Conservation (phyloP, 2,888 invertebrate species). For the Lacanobia oleracea region DNA sequence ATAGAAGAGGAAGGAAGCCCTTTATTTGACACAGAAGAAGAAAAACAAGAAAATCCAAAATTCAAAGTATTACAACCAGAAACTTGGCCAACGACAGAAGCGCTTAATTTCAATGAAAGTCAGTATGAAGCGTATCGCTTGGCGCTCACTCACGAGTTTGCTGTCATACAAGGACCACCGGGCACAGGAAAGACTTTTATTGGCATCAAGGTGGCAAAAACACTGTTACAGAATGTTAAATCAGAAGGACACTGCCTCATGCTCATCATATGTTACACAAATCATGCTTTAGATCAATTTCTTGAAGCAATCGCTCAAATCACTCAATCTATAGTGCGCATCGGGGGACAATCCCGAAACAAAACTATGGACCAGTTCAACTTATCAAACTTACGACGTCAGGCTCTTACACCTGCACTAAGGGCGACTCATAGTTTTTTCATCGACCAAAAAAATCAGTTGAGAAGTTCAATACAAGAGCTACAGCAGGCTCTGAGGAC, state of each 20-base stretch:
- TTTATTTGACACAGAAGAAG: not conserved
- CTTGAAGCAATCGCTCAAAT: constrained; percentile 92
- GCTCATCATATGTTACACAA: constrained; percentile 95
- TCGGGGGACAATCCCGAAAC: constrained; percentile 93
- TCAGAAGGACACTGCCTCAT: constrained; percentile 84
- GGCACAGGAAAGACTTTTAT: constrained; percentile 96
- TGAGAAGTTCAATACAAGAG: constrained; percentile 65
- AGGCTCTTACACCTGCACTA: constrained; percentile 13
- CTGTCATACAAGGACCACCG: constrained; percentile 96
- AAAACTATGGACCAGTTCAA: constrained; percentile 83
- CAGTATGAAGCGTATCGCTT: constrained; percentile 92
- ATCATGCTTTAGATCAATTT: constrained; percentile 96
- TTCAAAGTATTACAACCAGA: constrained; percentile 74
- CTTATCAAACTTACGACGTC: constrained; percentile 79
- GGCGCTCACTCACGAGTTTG: constrained; percentile 93
- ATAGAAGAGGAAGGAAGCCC: not conserved
- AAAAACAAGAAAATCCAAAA: constrained; percentile 1
- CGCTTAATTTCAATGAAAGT: constrained; percentile 91
- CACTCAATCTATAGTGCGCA: constrained; percentile 91
- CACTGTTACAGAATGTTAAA: constrained; percentile 91
- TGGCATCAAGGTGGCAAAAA: constrained; percentile 93
- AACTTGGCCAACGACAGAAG: constrained; percentile 86
- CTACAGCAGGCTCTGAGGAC: constrained; percentile 70
- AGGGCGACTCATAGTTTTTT: constrained; percentile 62
- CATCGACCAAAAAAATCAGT: constrained; percentile 66